phyloP scores from a whole-genome alignment of 2,113 vertebrate genomes.

The Cariama cristata region DNA sequence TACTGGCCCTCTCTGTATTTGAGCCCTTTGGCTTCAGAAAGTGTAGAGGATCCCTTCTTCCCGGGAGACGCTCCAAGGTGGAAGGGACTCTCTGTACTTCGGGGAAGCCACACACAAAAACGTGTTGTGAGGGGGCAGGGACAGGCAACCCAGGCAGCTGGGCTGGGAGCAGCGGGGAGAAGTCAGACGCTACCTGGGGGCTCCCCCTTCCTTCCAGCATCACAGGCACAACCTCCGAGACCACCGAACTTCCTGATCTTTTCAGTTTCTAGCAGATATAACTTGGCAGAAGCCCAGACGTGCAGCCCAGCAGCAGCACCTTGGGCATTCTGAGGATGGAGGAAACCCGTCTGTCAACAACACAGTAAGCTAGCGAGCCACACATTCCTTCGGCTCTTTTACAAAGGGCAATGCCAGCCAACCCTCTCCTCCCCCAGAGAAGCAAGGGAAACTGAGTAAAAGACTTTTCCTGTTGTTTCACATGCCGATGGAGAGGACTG shows the following conservation, averaged over 20 bases:
- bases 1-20: neutral
- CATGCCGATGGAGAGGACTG: rapidly evolving
- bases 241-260: neutral
- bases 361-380: neutral
- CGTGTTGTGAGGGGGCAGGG: neutral
- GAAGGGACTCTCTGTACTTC: neutral
- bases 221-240: neutral
- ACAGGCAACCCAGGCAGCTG: neutral
- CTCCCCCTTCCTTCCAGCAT: neutral
- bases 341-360: neutral
- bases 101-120: slow-evolving; percentile 8
- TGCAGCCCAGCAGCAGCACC: neutral
- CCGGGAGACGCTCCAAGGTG: slow-evolving; percentile 34
- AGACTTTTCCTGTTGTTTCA: neutral
- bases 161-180: neutral
- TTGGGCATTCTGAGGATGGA: neutral
- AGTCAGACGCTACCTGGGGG: neutral
- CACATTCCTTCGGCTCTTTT: neutral
- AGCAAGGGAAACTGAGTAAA: neutral
- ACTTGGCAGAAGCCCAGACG: neutral
- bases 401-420: neutral
- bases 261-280: neutral
- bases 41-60: neutral
- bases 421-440: neutral
- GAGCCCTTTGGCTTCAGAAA: neutral